A percentile compares a stretch with the other conserved stretches of the same genome.
These are phyloP conservation scores for Salvelinus namaycush DNA, from an alignment of 2,113 vertebrate species.

Conservation along the genomic window DNA sequence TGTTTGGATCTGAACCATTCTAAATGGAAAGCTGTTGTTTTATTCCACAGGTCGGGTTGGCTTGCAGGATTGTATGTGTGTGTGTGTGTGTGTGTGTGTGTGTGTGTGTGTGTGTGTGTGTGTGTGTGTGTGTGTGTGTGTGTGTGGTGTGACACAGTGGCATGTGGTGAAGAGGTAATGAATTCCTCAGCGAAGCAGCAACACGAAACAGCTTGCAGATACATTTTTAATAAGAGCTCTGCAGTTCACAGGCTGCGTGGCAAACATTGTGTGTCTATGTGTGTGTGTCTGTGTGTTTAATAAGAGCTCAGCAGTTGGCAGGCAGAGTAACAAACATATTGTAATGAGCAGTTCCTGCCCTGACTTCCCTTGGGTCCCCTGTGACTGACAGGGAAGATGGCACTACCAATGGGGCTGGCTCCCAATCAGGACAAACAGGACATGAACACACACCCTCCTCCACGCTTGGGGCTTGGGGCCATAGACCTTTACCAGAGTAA, in stretches of 20 bases:
- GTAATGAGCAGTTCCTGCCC: conserved; percentile 68
- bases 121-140: too few relatives aligned
- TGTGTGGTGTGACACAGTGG: conserved; percentile 22
- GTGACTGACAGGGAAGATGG: too few relatives aligned
- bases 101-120: too few relatives aligned
- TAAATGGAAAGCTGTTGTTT: conserved; percentile 64
- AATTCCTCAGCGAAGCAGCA: conserved; percentile 73
- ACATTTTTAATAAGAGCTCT: conserved; percentile 80
- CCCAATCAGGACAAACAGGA: too few relatives aligned
- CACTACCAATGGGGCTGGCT: too few relatives aligned
- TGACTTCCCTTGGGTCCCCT: conserved; percentile 39
- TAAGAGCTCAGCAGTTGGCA: conserved; percentile 61
- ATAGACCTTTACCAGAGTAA: too few relatives aligned
- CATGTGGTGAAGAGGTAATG: conserved; percentile 68
- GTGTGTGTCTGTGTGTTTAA: conserved; percentile 46
- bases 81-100: too few relatives aligned
- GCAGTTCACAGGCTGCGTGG: conserved; percentile 64
- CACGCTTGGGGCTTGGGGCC: too few relatives aligned
- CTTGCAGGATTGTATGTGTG: conserved; percentile 42
- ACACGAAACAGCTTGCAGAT: conserved; percentile 77
- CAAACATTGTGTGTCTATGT: conserved; percentile 24
- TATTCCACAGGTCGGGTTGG: conserved; percentile 55
- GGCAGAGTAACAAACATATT: conserved; percentile 72
- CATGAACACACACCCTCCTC: too few relatives aligned
- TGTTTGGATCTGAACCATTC: conserved; percentile 69